Evolutionary conservation across 2,797 vertebrate species (phyloP).

Genomic region (Catharus ustulatus): DNA sequence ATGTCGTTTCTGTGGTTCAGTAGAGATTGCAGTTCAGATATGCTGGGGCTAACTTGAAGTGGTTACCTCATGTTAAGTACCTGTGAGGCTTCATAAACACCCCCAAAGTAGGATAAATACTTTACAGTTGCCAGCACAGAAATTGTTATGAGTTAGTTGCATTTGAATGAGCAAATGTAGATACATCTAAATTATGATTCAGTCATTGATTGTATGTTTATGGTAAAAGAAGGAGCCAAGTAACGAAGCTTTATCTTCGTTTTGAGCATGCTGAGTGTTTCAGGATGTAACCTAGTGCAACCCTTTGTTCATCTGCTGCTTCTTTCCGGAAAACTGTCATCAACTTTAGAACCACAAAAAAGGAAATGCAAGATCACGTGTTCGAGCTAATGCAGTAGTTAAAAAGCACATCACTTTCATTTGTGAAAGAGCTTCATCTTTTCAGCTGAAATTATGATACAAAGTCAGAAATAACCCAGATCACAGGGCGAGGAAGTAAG

Average conservation of each 20-base stretch:
- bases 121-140: background rate
- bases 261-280: background rate
- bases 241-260: background rate
- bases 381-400: background rate
- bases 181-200: background rate
- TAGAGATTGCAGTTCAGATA: background rate
- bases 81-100: background rate
- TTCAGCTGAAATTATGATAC: background rate
- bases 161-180: background rate
- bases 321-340: conserved; percentile 39
- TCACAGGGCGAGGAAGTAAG: conserved; percentile 1
- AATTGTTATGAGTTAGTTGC: background rate
- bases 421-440: background rate
- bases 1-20: background rate
- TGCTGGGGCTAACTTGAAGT: background rate
- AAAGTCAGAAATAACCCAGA: background rate
- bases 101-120: background rate
- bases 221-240: background rate
- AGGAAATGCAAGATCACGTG: conserved; percentile 48
- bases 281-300: background rate
- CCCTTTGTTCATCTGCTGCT: background rate
- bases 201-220: background rate
- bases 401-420: background rate
- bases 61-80: background rate
- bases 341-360: conserved; percentile 51